Evolutionary conservation across 2,797 vertebrate species (phyloP), one percentile per base, ranked within the genome.

Genomic region (Iguana delicatissima): DNA sequence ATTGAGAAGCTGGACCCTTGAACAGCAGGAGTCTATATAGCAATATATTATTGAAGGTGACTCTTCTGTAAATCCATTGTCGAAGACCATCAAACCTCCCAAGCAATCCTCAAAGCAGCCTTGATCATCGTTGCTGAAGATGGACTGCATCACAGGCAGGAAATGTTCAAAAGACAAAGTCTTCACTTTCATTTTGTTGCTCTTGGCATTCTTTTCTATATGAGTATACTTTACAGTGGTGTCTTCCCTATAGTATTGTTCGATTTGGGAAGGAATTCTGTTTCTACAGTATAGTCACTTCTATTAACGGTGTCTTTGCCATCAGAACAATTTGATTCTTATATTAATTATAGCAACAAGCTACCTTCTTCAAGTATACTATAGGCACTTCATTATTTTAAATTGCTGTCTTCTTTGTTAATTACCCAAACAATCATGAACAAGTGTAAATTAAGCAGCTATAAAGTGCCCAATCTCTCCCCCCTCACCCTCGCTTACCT

Each of bases 291-390:
- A 91, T 92, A 82, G 93, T 92, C 92, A 92, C 93, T 94, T 97
- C 96, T 95, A 96, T 95, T 96, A 97, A 96, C 94, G 93, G 92
- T 96, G 94, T 95, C 95, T 97, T 97, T 97, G 95, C 93, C 95
- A 97, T 97, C 95, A 96, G 94, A 97, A 97, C 91, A 97, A 96
- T 97, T 97, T 96, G 94, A 96, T 96, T 96, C 95, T 95, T 95
- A 22, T 96, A 96, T 96, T 97, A 97, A 97, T 97, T 97, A 96
- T 95, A 96, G 95, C 95, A 97, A 96, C 95, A 97, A 97, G 95
- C 94, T 95, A 95, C 96, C 96, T 97, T 96, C 94, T 96, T 96
- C 94, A 96, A 97, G 94, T 85, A 89, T 95, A 92, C 96, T 96
- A 96, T 94, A 95, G 89, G 82, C 95, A 92, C 96, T 97, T 96